Evolutionary conservation across 2,888 invertebrate genomes (phyloP).

Genomic region (Rotaria magnacalcarata): DNA sequence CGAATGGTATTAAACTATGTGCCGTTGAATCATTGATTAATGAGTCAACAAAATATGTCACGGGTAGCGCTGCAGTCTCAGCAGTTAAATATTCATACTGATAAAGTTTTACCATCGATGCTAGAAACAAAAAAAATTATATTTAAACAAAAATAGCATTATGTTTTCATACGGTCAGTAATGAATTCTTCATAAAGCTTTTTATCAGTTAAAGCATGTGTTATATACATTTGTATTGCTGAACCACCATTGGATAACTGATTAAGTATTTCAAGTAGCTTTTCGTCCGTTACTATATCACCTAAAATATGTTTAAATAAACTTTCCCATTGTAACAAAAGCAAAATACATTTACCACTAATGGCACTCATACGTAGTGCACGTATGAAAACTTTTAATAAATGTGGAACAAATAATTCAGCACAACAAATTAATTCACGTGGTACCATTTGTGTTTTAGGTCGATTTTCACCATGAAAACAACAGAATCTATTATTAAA

Average conservation of each 20-base stretch:
- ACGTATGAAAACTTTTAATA: not conserved
- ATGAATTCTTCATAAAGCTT: not conserved
- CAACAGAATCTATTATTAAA: conserved; percentile 2
- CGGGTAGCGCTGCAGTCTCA: not conserved
- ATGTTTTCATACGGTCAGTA: not conserved
- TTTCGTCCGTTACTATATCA: conserved; percentile 2
- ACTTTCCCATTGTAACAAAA: not conserved
- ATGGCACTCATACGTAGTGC: not conserved
- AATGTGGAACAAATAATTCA: conserved; percentile 9
- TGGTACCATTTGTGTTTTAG: not conserved
- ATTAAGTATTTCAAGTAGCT: conserved; percentile 9
- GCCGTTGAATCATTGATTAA: conserved; percentile 5
- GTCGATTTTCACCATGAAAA: conserved; percentile 23
- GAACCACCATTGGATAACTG: not conserved
- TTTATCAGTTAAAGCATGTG: not conserved
- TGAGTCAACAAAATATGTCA: not conserved
- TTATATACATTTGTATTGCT: not conserved
- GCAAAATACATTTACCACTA: not conserved
- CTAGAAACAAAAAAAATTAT: not conserved
- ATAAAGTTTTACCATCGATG: not conserved
- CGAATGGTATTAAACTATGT: conserved; percentile 38
- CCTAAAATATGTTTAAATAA: not conserved
- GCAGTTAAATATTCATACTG: not conserved
- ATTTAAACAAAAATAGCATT: not conserved
- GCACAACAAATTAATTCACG: not conserved